Percentiles rank a stretch among this genome's conserved stretches.
Evolutionary conservation across 2,113 vertebrate genomes (phyloP).

Genomic region (Microtus oregoni): DNA sequence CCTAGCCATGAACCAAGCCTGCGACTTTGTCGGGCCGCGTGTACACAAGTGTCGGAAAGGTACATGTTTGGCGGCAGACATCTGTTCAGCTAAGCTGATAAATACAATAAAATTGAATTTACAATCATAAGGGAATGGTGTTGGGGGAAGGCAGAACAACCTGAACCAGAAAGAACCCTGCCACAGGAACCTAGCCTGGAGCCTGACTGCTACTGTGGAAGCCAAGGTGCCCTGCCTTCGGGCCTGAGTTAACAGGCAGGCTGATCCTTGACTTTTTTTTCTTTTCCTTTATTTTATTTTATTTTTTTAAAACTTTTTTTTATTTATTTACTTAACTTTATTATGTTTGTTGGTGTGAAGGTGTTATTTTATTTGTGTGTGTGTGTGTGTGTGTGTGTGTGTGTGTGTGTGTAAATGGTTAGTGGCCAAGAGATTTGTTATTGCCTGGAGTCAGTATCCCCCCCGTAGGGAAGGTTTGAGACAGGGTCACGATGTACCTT

Average conservation of each 20-base stretch:
- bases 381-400: not conserved
- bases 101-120: slow-evolving; percentile 27
- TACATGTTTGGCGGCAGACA: not conserved
- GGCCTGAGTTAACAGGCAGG: not conserved
- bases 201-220: not conserved
- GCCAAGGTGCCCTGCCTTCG: not conserved
- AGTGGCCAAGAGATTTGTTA: not conserved
- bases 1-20: not conserved
- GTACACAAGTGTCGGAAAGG: not conserved
- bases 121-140: not conserved
- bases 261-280: not conserved
- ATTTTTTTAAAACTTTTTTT: too few relatives aligned
- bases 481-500: not conserved
- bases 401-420: not conserved
- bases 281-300: too few relatives aligned
- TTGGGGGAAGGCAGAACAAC: not conserved
- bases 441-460: not conserved
- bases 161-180: not conserved
- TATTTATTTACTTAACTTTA: too few relatives aligned
- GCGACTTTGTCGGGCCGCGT: not conserved
- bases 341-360: too few relatives aligned
- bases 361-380: too few relatives aligned
- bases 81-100: not conserved
- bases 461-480: not conserved
- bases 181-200: not conserved